A percentile compares a stretch with the other conserved stretches of the same genome.
Evolutionary conservation across 1,140 invertebrate genomes (phyloP).

Genomic region (Drosophila ficusphila): DNA sequence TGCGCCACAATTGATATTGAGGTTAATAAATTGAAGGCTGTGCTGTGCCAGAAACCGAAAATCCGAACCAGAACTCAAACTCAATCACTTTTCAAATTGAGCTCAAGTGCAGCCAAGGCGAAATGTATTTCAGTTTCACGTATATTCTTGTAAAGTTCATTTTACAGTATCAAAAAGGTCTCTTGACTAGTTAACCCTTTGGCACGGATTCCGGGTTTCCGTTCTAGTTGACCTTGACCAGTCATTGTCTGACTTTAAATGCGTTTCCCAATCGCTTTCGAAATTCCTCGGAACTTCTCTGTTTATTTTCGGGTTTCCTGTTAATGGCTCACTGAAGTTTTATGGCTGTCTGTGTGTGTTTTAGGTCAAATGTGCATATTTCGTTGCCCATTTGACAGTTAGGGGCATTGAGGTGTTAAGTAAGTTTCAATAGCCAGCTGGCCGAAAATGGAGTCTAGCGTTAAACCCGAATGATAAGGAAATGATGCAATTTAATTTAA

Average conservation of each 20-base stretch:
- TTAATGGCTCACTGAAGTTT: slow-evolving; percentile 29
- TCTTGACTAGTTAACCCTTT: slow-evolving; percentile 70
- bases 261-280: slow-evolving; percentile 20
- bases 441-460: neutral
- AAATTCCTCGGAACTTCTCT: slow-evolving; percentile 43
- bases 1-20: slow-evolving; percentile 80
- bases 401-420: slow-evolving; percentile 49
- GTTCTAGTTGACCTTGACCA: slow-evolving; percentile 50
- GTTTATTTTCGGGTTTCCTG: slow-evolving; percentile 47
- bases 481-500: neutral
- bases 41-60: slow-evolving; percentile 35
- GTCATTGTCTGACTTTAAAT: slow-evolving; percentile 51
- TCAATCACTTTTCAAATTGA: slow-evolving; percentile 65
- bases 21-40: slow-evolving; percentile 81
- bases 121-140: slow-evolving; percentile 28
- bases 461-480: neutral
- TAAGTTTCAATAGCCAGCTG: slow-evolving; percentile 49
- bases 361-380: slow-evolving; percentile 47
- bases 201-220: slow-evolving; percentile 26
- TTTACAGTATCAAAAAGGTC: slow-evolving; percentile 54
- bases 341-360: slow-evolving; percentile 18
- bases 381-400: slow-evolving; percentile 5
- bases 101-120: slow-evolving; percentile 72
- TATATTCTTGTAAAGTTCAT: slow-evolving; percentile 51
- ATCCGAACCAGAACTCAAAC: slow-evolving; percentile 12